Evolutionary conservation across 2,888 invertebrate genomes (phyloP).

Genomic region (Psylliodes chrysocephalus): DNA sequence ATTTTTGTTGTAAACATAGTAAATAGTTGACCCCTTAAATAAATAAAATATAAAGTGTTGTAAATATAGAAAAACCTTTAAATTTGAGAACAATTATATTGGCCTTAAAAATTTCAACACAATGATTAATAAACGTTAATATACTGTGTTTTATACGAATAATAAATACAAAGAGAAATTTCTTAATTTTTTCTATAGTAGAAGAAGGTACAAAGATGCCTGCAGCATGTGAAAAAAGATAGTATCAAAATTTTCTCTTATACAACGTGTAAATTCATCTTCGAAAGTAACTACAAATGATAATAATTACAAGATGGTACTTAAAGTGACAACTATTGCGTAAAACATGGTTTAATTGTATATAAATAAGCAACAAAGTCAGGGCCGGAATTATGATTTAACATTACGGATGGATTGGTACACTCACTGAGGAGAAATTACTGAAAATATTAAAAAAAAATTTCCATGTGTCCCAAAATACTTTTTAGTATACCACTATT

Average conservation of each 20-base stretch:
- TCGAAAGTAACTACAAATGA: slow-evolving; percentile 6
- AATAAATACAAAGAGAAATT: slow-evolving; percentile 12
- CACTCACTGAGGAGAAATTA: no score
- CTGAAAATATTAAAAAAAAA: no score
- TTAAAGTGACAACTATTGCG: slow-evolving; percentile 12
- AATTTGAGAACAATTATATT: no score
- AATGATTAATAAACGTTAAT: slow-evolving; percentile 4
- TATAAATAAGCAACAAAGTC: not conserved
- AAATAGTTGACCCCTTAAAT: no score
- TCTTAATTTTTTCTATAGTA: not conserved
- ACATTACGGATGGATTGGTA: no score
- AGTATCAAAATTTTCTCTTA: slow-evolving; percentile 9
- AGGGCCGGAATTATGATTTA: no score
- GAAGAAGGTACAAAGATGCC: slow-evolving; percentile 4
- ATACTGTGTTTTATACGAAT: not conserved
- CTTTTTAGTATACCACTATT: no score
- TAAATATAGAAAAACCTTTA: no score
- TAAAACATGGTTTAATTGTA: slow-evolving; percentile 1
- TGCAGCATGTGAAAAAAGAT: slow-evolving; percentile 9
- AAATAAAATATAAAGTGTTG: no score
- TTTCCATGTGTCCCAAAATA: no score
- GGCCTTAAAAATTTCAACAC: no score
- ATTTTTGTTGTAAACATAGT: no score
- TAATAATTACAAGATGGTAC: slow-evolving; percentile 11
- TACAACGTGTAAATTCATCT: slow-evolving; percentile 3